Conservation (phyloP, 1,140 invertebrate species). For the Heliothis virescens region DNA sequence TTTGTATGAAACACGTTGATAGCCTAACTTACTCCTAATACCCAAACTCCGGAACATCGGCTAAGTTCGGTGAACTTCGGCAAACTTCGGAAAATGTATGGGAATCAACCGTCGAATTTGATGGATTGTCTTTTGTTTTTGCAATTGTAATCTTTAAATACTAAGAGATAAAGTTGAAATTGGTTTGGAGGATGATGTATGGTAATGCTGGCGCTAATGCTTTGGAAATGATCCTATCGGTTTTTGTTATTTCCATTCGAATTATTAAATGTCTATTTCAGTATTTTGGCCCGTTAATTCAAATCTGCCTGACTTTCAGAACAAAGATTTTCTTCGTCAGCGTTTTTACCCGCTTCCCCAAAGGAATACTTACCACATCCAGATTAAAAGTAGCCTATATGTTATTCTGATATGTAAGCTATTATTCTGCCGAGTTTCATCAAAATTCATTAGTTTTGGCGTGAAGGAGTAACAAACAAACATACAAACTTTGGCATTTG, state of each 20-base stretch:
- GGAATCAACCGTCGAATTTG: background rate
- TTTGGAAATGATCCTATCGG: background rate
- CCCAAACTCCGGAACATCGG: slow-evolving; percentile 1
- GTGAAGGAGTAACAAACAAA: too few species aligned
- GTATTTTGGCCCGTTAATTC: too few species aligned
- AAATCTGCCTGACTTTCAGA: too few species aligned
- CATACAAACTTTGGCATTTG: too few species aligned
- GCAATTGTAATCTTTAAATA: background rate
- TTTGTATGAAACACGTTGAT: slow-evolving; percentile 19
- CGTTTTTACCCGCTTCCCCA: too few species aligned
- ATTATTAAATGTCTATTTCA: too few species aligned
- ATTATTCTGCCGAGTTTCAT: too few species aligned
- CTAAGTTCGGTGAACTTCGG: slow-evolving; percentile 23
- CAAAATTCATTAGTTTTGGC: too few species aligned
- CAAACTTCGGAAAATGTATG: slow-evolving; percentile 28
- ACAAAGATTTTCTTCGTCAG: too few species aligned
- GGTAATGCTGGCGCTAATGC: background rate
- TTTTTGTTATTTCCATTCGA: background rate
- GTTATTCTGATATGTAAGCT: too few species aligned
- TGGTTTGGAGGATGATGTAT: background rate
- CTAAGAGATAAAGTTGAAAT: background rate
- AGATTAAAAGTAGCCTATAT: too few species aligned
- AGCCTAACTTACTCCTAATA: slow-evolving; percentile 22
- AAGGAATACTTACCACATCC: too few species aligned
- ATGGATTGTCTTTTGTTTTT: background rate